phyloP scores from a whole-genome alignment of 2,113 vertebrate species.

The Bufo gargarizans region DNA sequence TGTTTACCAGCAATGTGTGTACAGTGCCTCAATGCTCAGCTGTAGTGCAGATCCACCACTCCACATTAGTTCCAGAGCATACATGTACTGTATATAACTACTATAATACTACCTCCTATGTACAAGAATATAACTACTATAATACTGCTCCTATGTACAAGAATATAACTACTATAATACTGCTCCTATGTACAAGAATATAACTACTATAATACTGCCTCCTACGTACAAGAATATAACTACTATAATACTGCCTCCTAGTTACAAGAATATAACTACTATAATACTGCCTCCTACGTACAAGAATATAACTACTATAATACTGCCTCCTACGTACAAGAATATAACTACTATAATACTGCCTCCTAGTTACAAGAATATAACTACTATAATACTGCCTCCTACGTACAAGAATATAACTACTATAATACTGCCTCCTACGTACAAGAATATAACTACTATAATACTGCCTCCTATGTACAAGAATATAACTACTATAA shows the following conservation, averaged over 20 bases:
- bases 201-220: background rate
- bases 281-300: background rate
- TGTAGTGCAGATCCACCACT: no score
- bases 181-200: background rate
- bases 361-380: background rate
- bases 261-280: constrained; percentile 1
- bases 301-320: constrained; percentile 12
- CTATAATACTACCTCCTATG: background rate
- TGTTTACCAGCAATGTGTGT: no score
- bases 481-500: constrained; percentile 19
- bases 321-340: background rate
- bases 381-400: constrained; percentile 16
- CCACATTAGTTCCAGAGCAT: no score
- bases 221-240: background rate
- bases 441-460: no score
- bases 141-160: background rate
- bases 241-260: constrained; percentile 4
- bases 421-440: no score
- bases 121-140: constrained; percentile 8
- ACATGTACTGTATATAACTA: background rate
- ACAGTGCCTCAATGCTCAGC: no score
- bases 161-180: constrained; percentile 5
- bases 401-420: no score
- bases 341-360: constrained; percentile 24
- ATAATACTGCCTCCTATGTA: background rate